phyloP scores from a whole-genome alignment of 2,113 vertebrate genomes.

The Spermophilus dauricus region DNA sequence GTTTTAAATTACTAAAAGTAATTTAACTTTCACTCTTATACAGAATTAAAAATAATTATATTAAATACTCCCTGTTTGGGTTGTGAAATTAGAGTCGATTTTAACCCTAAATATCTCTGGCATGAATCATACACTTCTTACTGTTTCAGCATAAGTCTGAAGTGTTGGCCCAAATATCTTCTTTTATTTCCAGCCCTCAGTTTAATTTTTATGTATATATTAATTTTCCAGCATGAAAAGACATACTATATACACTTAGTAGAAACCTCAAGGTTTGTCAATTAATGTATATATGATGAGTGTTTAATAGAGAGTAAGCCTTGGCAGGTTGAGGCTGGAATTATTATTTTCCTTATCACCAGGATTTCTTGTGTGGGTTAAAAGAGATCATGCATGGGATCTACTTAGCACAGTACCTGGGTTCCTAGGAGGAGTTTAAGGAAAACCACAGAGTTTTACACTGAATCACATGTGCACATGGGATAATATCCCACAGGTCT shows the following conservation, averaged over 20 bases:
- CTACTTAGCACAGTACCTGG: background rate
- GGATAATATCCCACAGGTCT: too few species aligned
- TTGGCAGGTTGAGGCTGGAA: background rate
- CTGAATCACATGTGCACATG: too few species aligned
- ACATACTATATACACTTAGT: background rate
- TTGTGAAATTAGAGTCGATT: background rate
- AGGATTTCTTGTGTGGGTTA: too few species aligned
- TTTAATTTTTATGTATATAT: background rate
- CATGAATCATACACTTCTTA: background rate
- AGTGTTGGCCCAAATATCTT: background rate
- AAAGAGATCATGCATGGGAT: background rate
- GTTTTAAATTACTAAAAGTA: too few species aligned
- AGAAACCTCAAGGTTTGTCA: background rate
- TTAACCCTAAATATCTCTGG: background rate
- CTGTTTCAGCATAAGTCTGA: background rate
- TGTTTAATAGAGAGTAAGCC: background rate
- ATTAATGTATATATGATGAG: background rate
- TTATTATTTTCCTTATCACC: background rate
- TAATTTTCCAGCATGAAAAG: background rate
- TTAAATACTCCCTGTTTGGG: background rate
- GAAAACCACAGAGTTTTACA: rapidly evolving
- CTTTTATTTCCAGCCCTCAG: background rate
- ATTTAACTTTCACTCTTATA: background rate
- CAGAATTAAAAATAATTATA: background rate
- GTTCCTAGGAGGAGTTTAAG: background rate